Conservation (phyloP, 2,888 invertebrate species). For the Aleiodes testaceus region DNA sequence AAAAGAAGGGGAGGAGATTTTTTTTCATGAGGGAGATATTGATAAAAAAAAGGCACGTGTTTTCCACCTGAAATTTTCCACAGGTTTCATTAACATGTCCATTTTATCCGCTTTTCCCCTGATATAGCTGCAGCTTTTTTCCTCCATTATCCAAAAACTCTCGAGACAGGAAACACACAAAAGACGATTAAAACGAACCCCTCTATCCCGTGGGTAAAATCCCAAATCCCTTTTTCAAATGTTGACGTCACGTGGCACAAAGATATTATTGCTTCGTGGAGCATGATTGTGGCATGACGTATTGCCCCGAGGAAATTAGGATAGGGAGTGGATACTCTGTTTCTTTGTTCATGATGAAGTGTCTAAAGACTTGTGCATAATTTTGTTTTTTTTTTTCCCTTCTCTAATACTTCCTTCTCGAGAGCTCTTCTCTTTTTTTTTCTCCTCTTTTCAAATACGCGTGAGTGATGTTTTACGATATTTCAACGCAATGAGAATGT, state of each 20-base stretch:
- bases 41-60: too few species aligned
- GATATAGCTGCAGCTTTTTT: background rate
- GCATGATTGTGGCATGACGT: constrained; percentile 40
- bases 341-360: constrained; percentile 27
- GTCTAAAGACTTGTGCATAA: constrained; percentile 29
- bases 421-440: background rate
- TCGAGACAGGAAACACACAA: constrained; percentile 28
- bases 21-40: too few species aligned
- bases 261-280: constrained; percentile 36
- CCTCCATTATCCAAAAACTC: background rate
- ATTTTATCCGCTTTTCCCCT: too few species aligned
- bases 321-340: constrained; percentile 6
- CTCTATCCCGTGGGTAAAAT: background rate
- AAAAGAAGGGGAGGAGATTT: too few species aligned
- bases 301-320: constrained; percentile 34
- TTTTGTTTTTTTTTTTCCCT: constrained; percentile 12
- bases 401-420: background rate
- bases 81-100: too few species aligned
- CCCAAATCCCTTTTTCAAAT: constrained; percentile 25
- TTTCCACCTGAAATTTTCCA: too few species aligned
- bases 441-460: background rate
- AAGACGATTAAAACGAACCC: constrained; percentile 39
- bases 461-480: constrained; percentile 21
- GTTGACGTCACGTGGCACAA: constrained; percentile 38
- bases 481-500: constrained; percentile 3